phyloP scores from a whole-genome alignment of 2,113 vertebrate genomes.

The Octodon degus region DNA sequence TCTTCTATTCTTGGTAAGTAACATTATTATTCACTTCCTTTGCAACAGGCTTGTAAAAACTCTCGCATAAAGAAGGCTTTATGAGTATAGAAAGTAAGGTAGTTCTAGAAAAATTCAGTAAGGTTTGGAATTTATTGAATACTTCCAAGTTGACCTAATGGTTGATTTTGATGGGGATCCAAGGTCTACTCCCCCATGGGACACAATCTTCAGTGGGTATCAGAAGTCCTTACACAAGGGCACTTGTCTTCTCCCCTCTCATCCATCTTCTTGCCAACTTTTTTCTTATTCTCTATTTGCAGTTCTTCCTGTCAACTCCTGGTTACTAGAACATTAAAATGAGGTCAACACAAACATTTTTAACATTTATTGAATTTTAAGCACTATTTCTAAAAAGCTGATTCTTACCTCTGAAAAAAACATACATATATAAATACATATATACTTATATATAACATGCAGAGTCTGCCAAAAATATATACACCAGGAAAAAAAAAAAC shows the following conservation, averaged over 20 bases:
- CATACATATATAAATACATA: neutral
- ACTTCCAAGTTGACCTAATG: neutral
- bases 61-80: conserved; percentile 8
- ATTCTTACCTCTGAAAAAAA: conserved; percentile 43
- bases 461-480: neutral
- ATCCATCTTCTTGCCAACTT: neutral
- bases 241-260: neutral
- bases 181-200: neutral
- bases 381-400: conserved; percentile 41
- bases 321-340: conserved; percentile 59
- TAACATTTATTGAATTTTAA: conserved; percentile 44
- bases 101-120: conserved; percentile 28
- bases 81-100: conserved; percentile 28
- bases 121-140: conserved; percentile 39
- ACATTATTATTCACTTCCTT: neutral
- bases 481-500: neutral
- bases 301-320: conserved; percentile 8
- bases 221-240: neutral
- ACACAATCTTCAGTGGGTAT: neutral
- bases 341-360: conserved; percentile 46
- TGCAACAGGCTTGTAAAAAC: neutral
- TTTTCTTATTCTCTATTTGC: neutral
- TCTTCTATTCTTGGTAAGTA: conserved; percentile 97
- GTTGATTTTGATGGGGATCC: neutral
- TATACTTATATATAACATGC: neutral